Conservation (phyloP, 2,113 vertebrate genomes). For the Laterallus jamaicensis region DNA sequence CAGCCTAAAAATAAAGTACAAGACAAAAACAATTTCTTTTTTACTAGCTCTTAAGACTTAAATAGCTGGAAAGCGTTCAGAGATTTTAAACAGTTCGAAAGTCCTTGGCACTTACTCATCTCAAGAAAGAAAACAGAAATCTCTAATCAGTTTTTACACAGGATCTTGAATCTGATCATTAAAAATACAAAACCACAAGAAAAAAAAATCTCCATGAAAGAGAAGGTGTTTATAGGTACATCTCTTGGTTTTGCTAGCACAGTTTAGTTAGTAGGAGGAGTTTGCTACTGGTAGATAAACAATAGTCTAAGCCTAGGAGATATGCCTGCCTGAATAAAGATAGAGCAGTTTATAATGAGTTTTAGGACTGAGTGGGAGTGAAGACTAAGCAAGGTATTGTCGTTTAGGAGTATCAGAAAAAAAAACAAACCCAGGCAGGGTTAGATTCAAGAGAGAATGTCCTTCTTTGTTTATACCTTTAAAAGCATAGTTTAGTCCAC, state of each 20-base stretch:
- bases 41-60: not conserved
- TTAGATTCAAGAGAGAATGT: not conserved
- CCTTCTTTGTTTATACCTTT: not conserved
- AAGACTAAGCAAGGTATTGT: not conserved
- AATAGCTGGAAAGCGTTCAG: not conserved
- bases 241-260: not conserved
- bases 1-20: conserved; percentile 81
- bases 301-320: not conserved
- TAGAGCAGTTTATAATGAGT: not conserved
- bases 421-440: not conserved
- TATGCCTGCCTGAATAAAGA: not conserved
- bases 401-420: not conserved
- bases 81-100: not conserved
- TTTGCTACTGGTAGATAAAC: not conserved
- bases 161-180: not conserved
- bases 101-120: not conserved
- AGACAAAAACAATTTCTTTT: not conserved
- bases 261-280: not conserved
- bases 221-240: not conserved
- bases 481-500: not conserved
- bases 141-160: not conserved
- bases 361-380: not conserved
- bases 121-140: not conserved
- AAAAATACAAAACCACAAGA: not conserved
- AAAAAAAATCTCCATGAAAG: not conserved